Conservation (phyloP, 2,113 vertebrate species). For the Podiceps cristatus region DNA sequence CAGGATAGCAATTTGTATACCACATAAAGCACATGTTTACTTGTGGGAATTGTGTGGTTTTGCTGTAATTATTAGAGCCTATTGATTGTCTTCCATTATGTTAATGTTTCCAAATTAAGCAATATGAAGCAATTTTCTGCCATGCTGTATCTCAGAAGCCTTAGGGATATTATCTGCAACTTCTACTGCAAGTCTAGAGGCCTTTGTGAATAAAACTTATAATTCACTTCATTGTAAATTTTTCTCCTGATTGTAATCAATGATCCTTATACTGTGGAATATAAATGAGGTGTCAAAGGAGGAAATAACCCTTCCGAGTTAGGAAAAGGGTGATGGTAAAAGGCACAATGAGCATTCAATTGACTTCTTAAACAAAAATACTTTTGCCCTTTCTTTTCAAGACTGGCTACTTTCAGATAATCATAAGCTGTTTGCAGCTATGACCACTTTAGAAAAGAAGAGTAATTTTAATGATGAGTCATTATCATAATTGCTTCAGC, state of each 20-base stretch:
- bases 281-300: slow-evolving; percentile 45
- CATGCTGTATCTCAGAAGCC: slow-evolving; percentile 38
- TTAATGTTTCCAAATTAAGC: slow-evolving; percentile 73
- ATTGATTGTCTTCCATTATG: slow-evolving; percentile 74
- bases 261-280: slow-evolving; percentile 16
- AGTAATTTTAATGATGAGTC: slow-evolving; percentile 48
- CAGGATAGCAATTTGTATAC: slow-evolving; percentile 64
- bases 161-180: slow-evolving; percentile 46
- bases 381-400: slow-evolving; percentile 30
- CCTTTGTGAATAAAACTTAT: slow-evolving; percentile 48
- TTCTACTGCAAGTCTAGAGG: slow-evolving; percentile 11
- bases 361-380: slow-evolving; percentile 43
- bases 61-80: slow-evolving; percentile 74
- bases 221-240: slow-evolving; percentile 28
- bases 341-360: slow-evolving; percentile 3
- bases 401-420: background rate
- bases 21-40: slow-evolving; percentile 64
- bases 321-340: background rate
- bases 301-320: slow-evolving; percentile 27
- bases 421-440: slow-evolving; percentile 41
- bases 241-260: slow-evolving; percentile 48
- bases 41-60: slow-evolving; percentile 65
- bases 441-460: slow-evolving; percentile 36
- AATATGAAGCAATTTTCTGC: slow-evolving; percentile 64
- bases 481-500: slow-evolving; percentile 48